Evolutionary conservation across 2,113 vertebrate species (phyloP).

Genomic region (Bos taurus): DNA sequence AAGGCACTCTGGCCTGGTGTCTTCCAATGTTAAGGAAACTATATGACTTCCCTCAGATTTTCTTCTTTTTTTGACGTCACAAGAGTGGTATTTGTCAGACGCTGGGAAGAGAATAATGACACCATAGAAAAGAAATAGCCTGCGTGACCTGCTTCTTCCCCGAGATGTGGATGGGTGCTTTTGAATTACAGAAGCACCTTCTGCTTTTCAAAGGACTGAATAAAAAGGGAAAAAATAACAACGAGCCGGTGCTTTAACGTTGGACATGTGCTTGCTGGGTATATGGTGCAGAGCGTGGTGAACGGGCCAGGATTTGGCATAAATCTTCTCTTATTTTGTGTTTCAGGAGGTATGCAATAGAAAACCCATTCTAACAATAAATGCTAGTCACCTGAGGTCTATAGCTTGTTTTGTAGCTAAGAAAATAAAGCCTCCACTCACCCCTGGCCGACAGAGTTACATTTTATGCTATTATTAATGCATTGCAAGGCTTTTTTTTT

Average conservation of each 20-base stretch:
- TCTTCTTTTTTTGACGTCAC: constrained; percentile 16
- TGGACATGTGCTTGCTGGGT: constrained; percentile 62
- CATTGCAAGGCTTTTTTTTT: constrained; percentile 82
- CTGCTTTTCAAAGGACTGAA: constrained; percentile 13
- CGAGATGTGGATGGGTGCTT: constrained; percentile 43
- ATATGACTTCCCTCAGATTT: constrained; percentile 27
- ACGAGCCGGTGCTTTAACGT: neutral
- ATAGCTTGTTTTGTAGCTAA: constrained; percentile 81
- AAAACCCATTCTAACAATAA: constrained; percentile 83
- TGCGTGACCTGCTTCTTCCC: constrained; percentile 29
- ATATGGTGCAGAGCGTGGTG: neutral
- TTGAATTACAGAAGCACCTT: constrained; percentile 62
- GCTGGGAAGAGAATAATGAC: constrained; percentile 32
- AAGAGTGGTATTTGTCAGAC: constrained; percentile 29
- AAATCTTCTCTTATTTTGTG: constrained; percentile 79
- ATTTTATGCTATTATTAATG: constrained; percentile 87
- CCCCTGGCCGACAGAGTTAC: constrained; percentile 78
- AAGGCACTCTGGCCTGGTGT: accelerated
- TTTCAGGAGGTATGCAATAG: constrained; percentile 77
- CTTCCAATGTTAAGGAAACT: neutral
- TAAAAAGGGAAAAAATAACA: neutral
- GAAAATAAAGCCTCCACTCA: constrained; percentile 76
- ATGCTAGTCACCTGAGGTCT: constrained; percentile 84
- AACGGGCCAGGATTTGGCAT: constrained; percentile 56
- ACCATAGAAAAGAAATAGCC: constrained; percentile 51